Evolutionary conservation across 2,797 vertebrate genomes (phyloP).

Genomic region (Pagetopsis macropterus): DNA sequence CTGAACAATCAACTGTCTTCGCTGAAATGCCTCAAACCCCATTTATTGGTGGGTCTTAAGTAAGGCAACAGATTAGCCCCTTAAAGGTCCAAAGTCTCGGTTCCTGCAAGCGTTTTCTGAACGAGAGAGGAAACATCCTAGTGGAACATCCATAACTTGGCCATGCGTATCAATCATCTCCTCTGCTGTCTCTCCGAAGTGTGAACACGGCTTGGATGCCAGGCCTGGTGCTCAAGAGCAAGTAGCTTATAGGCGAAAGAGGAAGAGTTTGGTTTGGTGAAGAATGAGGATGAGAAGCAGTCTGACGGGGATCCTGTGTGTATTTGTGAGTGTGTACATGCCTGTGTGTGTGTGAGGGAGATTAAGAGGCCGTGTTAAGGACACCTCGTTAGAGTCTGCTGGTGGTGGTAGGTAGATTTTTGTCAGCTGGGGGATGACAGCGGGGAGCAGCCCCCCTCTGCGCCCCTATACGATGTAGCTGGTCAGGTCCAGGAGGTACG

Average conservation of each 20-base stretch:
- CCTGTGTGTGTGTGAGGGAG: slow-evolving; percentile 52
- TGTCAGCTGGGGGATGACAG: slow-evolving; percentile 63
- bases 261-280: slow-evolving; percentile 51
- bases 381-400: slow-evolving; percentile 74
- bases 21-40: slow-evolving; percentile 53
- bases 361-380: slow-evolving; percentile 59
- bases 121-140: slow-evolving; percentile 52
- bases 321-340: slow-evolving; percentile 45
- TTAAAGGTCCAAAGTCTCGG: slow-evolving; percentile 61
- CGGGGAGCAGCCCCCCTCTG: slow-evolving; percentile 55
- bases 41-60: slow-evolving; percentile 36
- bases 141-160: slow-evolving; percentile 58
- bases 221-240: slow-evolving; percentile 72
- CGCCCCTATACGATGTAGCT: slow-evolving; percentile 96
- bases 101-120: slow-evolving; percentile 54
- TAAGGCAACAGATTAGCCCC: slow-evolving; percentile 49
- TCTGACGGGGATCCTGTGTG: slow-evolving; percentile 57
- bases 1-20: slow-evolving; percentile 55
- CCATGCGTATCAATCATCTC: slow-evolving; percentile 61
- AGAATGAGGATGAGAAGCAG: slow-evolving; percentile 58
- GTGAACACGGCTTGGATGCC: slow-evolving; percentile 75
- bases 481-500: slow-evolving; percentile 97
- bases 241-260: slow-evolving; percentile 76
- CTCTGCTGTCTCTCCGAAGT: slow-evolving; percentile 54
- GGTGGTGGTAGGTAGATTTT: slow-evolving; percentile 78